These are phyloP conservation scores for Pelodiscus sinensis DNA, from an alignment of 2,113 vertebrate genomes.

Conservation along the genomic window DNA sequence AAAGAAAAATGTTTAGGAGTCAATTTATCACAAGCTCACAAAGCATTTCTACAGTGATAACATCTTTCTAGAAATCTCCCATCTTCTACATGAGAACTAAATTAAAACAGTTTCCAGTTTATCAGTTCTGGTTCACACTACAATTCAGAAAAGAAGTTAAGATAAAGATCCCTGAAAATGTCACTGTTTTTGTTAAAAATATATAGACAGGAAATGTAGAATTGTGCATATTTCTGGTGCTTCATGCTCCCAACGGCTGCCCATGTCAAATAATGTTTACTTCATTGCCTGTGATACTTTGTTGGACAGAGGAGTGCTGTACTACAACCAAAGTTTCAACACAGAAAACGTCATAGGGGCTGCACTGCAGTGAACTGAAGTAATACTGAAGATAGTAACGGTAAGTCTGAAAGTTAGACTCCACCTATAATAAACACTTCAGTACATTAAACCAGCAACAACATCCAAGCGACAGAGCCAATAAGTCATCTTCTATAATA, in stretches of 20 bases:
- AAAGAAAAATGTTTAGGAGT: conserved; percentile 21
- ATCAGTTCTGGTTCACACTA: conserved; percentile 35
- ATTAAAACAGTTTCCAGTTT: conserved; percentile 21
- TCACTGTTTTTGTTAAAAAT: background rate
- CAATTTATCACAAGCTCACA: background rate
- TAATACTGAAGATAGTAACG: background rate
- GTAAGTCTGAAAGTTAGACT: background rate
- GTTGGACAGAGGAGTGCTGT: background rate
- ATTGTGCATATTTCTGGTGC: background rate
- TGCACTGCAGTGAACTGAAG: background rate
- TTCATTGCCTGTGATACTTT: background rate
- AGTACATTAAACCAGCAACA: background rate
- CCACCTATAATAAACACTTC: background rate
- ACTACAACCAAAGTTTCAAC: background rate
- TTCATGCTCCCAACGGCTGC: background rate
- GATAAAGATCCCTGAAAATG: background rate
- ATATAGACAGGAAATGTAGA: background rate
- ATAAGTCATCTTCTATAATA: background rate
- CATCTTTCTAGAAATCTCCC: background rate
- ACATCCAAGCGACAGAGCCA: background rate
- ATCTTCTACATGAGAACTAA: conserved; percentile 10
- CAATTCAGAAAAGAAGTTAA: conserved; percentile 3
- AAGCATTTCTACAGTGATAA: background rate
- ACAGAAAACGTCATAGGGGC: background rate
- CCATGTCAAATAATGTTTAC: background rate